Percentiles rank a stretch among this genome's conserved stretches.
phyloP scores from a whole-genome alignment of 2,888 invertebrate genomes.

The Lasioglossum calceatum region DNA sequence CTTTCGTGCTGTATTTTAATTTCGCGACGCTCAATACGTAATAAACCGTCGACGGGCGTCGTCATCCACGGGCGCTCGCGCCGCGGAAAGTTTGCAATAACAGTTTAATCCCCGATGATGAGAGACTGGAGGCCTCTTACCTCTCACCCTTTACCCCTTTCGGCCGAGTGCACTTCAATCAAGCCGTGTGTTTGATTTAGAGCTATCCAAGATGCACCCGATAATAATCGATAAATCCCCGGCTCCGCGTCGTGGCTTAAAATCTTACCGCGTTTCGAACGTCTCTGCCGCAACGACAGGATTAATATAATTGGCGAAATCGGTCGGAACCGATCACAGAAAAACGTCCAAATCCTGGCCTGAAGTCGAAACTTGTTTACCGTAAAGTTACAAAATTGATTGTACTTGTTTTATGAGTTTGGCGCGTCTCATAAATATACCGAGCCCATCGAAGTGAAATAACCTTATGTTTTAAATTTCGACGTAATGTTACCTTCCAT shows the following conservation, averaged over 20 bases:
- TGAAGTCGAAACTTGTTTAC: neutral
- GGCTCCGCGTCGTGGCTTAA: conserved; percentile 25
- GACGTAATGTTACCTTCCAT: neutral
- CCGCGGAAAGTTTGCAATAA: conserved; percentile 79
- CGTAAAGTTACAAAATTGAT: neutral
- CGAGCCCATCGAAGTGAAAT: neutral
- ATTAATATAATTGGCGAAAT: neutral
- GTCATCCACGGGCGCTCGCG: conserved; percentile 40
- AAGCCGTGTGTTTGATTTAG: conserved; percentile 74
- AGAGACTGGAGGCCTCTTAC: conserved; percentile 74
- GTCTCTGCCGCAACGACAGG: neutral
- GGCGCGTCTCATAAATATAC: neutral
- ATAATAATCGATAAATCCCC: conserved; percentile 72
- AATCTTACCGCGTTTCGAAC: conserved; percentile 34
- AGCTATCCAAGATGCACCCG: conserved; percentile 70
- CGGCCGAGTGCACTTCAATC: conserved; percentile 74
- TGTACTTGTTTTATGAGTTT: neutral
- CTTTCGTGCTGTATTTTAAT: conserved; percentile 80
- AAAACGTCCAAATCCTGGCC: neutral
- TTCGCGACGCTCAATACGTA: conserved; percentile 78
- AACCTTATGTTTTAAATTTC: neutral
- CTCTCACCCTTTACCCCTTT: conserved; percentile 69
- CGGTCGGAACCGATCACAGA: neutral
- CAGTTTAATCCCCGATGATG: conserved; percentile 82
- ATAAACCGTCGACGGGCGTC: conserved; percentile 37